Evolutionary conservation across 2,113 vertebrate genomes (phyloP).

Genomic region (Lutjanus erythropterus): DNA sequence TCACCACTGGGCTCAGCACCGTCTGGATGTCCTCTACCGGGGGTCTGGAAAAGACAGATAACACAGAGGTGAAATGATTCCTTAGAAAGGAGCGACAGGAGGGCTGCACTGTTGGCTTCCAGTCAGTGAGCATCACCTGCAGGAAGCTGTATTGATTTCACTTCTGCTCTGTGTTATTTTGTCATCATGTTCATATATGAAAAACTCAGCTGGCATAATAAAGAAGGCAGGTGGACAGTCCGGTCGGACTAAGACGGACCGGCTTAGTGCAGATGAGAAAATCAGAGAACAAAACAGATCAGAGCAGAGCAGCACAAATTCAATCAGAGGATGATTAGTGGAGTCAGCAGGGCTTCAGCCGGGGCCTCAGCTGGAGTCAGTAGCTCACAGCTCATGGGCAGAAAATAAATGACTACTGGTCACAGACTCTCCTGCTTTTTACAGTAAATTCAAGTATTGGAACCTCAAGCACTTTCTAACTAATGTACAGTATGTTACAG

Average conservation of each 20-base stretch:
- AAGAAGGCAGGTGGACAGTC: slow-evolving; percentile 1
- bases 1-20: slow-evolving; percentile 93
- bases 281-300: slow-evolving; percentile 32
- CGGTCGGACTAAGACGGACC: background rate
- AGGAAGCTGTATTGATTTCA: slow-evolving; percentile 21
- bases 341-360: slow-evolving; percentile 40
- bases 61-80: slow-evolving; percentile 36
- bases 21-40: slow-evolving; percentile 92
- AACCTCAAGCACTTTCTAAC: slow-evolving; percentile 13
- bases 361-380: slow-evolving; percentile 56
- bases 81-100: slow-evolving; percentile 10
- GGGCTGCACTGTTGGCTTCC: background rate
- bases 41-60: slow-evolving; percentile 84
- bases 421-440: slow-evolving; percentile 13
- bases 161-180: background rate
- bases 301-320: slow-evolving; percentile 34
- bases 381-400: slow-evolving; percentile 30
- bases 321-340: slow-evolving; percentile 52
- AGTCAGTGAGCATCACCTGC: slow-evolving; percentile 4
- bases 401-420: slow-evolving; percentile 47
- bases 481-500: slow-evolving; percentile 35
- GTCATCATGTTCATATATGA: slow-evolving; percentile 12
- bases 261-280: slow-evolving; percentile 16
- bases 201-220: background rate
- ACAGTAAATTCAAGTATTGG: slow-evolving; percentile 22